phyloP scores from a whole-genome alignment of 2,888 invertebrate genomes.

The Tenodera sinensis region DNA sequence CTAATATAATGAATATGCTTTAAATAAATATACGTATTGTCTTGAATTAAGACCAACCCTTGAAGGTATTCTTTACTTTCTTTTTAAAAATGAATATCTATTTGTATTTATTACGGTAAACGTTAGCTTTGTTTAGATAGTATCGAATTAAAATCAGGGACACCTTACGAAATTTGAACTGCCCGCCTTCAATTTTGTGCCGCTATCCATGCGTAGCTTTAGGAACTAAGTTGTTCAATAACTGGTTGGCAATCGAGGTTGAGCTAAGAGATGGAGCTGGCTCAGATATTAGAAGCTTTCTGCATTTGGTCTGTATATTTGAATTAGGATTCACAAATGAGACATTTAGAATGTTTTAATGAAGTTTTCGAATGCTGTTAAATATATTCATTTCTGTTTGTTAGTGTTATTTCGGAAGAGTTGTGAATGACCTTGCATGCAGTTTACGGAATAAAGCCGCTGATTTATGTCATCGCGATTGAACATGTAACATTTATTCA shows the following conservation, averaged over 20 bases:
- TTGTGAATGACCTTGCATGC: constrained; percentile 22
- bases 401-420: neutral
- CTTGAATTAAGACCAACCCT: too few relatives aligned
- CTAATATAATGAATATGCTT: too few relatives aligned
- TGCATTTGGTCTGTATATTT: constrained; percentile 29
- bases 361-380: neutral
- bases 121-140: too few relatives aligned
- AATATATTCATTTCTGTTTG: neutral
- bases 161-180: neutral
- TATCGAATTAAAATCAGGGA: too few relatives aligned
- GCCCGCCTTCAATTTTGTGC: constrained; percentile 12
- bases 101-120: too few relatives aligned
- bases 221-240: constrained; percentile 29
- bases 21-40: too few relatives aligned
- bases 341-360: neutral
- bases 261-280: constrained; percentile 33
- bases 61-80: too few relatives aligned
- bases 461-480: constrained; percentile 3
- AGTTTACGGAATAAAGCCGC: constrained; percentile 2
- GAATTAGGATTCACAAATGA: constrained; percentile 21
- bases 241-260: constrained; percentile 30
- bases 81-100: too few relatives aligned
- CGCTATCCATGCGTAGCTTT: constrained; percentile 31
- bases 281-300: constrained; percentile 22
- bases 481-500: neutral